Evolutionary conservation across 30 jellyfish, hydroid and myxozoan species (phyloP).

Genomic region (Chironex yamaguchii): DNA sequence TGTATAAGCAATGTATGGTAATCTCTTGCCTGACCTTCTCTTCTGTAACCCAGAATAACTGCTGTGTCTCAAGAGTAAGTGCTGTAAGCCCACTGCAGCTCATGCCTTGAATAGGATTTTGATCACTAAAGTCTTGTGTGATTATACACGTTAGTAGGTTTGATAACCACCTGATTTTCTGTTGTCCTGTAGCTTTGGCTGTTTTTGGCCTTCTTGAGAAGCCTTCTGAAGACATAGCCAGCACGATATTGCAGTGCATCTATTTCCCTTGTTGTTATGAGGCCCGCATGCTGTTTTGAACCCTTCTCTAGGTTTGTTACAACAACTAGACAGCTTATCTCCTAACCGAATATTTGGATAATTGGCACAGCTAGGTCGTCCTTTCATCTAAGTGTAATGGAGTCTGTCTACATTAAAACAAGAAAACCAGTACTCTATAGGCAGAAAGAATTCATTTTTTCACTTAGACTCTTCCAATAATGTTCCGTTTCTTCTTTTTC

Average conservation of each 20-base stretch:
- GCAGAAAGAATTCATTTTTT: too few relatives aligned
- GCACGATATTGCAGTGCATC: conserved; percentile 44
- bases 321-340: conserved; percentile 7
- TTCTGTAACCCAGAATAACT: conserved; percentile 5
- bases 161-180: not conserved
- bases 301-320: not conserved
- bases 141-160: not conserved
- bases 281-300: not conserved
- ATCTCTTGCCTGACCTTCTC: not conserved
- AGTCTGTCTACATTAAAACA: too few relatives aligned
- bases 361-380: too few relatives aligned
- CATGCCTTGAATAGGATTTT: not conserved
- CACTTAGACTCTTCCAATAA: too few relatives aligned
- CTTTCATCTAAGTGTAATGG: too few relatives aligned
- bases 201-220: not conserved
- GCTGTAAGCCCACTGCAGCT: conserved; percentile 11
- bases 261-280: conserved; percentile 11
- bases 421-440: too few relatives aligned
- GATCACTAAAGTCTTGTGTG: not conserved
- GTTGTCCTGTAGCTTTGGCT: not conserved
- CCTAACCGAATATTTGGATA: too few relatives aligned
- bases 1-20: not conserved
- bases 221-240: conserved; percentile 14
- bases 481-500: too few relatives aligned
- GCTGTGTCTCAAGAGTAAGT: not conserved